Conservation (phyloP, 2,797 vertebrate species). For the Platyrinchus mystaceus region DNA sequence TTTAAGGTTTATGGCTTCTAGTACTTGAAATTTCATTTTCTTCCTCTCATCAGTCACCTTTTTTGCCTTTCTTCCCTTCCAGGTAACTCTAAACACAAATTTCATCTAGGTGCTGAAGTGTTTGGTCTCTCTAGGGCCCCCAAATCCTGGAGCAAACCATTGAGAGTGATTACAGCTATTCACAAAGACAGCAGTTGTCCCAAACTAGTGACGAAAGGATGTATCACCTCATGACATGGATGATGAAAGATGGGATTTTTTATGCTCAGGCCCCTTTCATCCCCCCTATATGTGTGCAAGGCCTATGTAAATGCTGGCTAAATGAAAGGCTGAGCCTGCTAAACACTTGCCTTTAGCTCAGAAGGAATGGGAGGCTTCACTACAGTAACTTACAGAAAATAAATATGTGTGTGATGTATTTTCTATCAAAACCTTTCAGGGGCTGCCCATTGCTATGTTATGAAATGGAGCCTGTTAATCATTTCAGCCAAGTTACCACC, state of each 20-base stretch:
- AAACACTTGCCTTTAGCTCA: not conserved
- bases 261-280: not conserved
- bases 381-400: not conserved
- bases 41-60: not conserved
- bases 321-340: not conserved
- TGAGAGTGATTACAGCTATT: not conserved
- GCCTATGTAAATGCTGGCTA: not conserved
- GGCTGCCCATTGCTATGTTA: not conserved
- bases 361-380: not conserved
- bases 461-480: slow-evolving; percentile 27
- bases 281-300: not conserved
- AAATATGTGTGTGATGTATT: not conserved
- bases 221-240: not conserved
- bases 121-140: not conserved
- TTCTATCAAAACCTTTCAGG: not conserved
- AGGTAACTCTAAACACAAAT: not conserved
- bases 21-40: not conserved
- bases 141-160: not conserved
- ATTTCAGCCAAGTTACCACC: slow-evolving; percentile 70
- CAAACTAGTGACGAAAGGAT: not conserved
- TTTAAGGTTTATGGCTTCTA: not conserved
- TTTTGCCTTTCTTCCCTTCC: not conserved
- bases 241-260: not conserved
- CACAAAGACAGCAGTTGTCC: not conserved
- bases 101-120: not conserved